Evolutionary conservation across 2,888 invertebrate genomes (phyloP).

Genomic region (Rhagonycha lutea): DNA sequence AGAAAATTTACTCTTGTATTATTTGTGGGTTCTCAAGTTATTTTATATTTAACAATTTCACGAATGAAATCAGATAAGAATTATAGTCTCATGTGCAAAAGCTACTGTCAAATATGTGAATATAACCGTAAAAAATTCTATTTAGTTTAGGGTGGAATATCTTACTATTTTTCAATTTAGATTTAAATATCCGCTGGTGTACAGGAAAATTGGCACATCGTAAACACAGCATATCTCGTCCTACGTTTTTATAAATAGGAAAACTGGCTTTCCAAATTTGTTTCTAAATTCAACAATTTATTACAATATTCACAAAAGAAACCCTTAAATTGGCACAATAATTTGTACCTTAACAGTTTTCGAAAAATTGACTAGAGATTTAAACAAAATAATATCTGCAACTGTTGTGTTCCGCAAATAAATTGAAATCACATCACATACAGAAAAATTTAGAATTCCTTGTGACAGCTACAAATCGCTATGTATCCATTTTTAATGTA

Average conservation of each 20-base stretch:
- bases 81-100: background rate
- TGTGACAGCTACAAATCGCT: background rate
- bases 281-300: background rate
- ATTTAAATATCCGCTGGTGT: background rate
- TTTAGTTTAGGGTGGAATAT: background rate
- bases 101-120: background rate
- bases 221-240: background rate
- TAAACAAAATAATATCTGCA: too few species aligned
- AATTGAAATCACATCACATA: background rate
- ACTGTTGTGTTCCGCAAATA: background rate
- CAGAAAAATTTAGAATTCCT: background rate
- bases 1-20: background rate
- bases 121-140: background rate
- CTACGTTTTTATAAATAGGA: background rate
- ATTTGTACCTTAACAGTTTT: background rate
- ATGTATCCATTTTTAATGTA: background rate
- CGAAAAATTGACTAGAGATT: background rate
- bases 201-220: background rate
- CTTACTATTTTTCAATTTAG: background rate
- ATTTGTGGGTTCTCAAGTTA: background rate
- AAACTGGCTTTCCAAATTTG: background rate
- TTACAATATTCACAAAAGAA: background rate
- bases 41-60: background rate
- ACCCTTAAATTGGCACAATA: background rate
- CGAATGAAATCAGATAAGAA: background rate